Evolutionary conservation across 1,140 invertebrate genomes (phyloP).

Genomic region (Neuroterus valhalla): DNA sequence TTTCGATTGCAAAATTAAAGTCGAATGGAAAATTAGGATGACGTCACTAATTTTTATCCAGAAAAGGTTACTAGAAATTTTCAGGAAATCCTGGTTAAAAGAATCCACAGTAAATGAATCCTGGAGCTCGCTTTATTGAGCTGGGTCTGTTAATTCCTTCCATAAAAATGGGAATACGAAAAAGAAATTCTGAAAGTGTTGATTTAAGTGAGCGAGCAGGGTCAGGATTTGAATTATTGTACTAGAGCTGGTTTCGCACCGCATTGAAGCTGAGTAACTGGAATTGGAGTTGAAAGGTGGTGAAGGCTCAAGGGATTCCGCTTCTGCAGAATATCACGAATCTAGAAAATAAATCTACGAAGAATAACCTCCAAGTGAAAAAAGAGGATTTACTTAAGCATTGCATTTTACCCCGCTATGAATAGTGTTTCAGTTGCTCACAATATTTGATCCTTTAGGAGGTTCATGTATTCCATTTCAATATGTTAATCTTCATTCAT

Average conservation of each 20-base stretch:
- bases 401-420: conserved; percentile 4
- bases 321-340: conserved; percentile 3
- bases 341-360: conserved; percentile 20
- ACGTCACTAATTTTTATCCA: too few species aligned
- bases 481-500: background rate
- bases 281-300: conserved; percentile 19
- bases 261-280: background rate
- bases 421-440: background rate
- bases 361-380: conserved; percentile 17
- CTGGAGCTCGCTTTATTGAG: too few species aligned
- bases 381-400: conserved; percentile 14
- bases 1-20: too few species aligned
- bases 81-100: too few species aligned
- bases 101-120: too few species aligned
- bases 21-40: too few species aligned
- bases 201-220: too few species aligned
- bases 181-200: too few species aligned
- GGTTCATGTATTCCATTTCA: background rate
- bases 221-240: background rate
- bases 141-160: too few species aligned
- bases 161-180: too few species aligned
- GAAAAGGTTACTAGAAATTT: too few species aligned
- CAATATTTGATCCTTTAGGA: background rate
- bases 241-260: background rate
- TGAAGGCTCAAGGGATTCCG: conserved; percentile 1